phyloP scores from a whole-genome alignment of 2,797 vertebrate genomes.

The Oreonectes daqikongensis region DNA sequence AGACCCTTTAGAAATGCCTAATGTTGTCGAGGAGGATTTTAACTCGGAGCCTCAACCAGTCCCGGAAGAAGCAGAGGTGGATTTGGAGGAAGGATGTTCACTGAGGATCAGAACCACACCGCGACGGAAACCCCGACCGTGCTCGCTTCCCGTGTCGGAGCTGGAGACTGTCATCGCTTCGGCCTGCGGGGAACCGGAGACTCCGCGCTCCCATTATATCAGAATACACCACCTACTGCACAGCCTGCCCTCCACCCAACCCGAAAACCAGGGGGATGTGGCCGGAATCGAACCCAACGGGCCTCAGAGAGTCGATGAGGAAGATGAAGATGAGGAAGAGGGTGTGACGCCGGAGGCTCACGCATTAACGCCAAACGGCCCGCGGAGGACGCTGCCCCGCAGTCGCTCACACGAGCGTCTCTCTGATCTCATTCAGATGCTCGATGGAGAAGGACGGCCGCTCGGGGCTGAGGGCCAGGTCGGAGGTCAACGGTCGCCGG shows the following conservation, averaged over 20 bases:
- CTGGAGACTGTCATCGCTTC: constrained; percentile 86
- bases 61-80: constrained; percentile 32
- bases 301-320: constrained; percentile 60
- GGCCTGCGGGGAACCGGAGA: constrained; percentile 82
- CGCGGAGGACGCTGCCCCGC: constrained; percentile 62
- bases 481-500: constrained; percentile 71
- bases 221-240: constrained; percentile 85
- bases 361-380: constrained; percentile 54
- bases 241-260: constrained; percentile 76
- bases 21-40: constrained; percentile 40
- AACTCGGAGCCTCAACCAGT: neutral
- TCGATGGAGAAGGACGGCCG: constrained; percentile 71
- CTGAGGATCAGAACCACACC: constrained; percentile 70
- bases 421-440: constrained; percentile 66
- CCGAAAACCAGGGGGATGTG: constrained; percentile 62
- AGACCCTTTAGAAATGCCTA: constrained; percentile 57
- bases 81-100: constrained; percentile 59
- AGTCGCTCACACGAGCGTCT: constrained; percentile 71
- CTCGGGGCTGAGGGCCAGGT: constrained; percentile 77
- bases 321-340: constrained; percentile 66
- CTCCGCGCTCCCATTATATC: constrained; percentile 85
- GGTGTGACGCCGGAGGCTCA: constrained; percentile 69
- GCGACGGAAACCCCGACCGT: constrained; percentile 80
- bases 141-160: constrained; percentile 85
- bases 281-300: constrained; percentile 51